phyloP scores from a whole-genome alignment of 2,888 invertebrate genomes.

The Fragum whitleyi region DNA sequence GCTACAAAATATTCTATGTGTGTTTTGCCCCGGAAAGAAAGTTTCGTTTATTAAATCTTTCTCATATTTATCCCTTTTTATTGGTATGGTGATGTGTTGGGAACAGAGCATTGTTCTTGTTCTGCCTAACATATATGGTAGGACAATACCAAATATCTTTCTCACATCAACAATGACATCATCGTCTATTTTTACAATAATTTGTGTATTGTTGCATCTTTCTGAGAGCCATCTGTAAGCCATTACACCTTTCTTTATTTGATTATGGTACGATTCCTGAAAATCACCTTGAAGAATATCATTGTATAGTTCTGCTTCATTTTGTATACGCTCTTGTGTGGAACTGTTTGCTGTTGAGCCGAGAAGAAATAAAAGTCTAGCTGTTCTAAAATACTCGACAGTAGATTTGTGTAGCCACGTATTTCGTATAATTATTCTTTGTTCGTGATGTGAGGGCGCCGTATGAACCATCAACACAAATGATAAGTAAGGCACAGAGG shows the following conservation, averaged over 20 bases:
- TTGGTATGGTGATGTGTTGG: not conserved
- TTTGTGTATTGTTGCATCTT: not conserved
- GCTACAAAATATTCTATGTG: not conserved
- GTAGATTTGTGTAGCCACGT: not conserved
- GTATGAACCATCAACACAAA: not conserved
- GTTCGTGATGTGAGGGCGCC: not conserved
- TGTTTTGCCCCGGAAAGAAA: not conserved
- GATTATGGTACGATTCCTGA: not conserved
- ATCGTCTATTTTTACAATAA: not conserved
- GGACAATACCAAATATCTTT: not conserved
- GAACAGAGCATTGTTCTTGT: not conserved
- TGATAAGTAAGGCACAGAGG: not conserved
- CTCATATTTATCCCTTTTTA: not conserved
- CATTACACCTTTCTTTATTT: too few relatives aligned
- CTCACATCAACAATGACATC: not conserved
- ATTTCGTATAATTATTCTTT: not conserved
- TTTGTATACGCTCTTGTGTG: not conserved
- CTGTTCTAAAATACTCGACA: not conserved
- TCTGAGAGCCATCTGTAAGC: not conserved
- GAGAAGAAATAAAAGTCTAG: not conserved
- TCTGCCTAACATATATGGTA: not conserved
- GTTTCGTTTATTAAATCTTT: not conserved
- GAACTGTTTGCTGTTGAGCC: not conserved
- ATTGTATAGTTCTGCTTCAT: not conserved
- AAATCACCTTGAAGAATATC: conserved; percentile 7